A percentile compares a stretch with the other conserved stretches of the same genome.
Conservation (phyloP, 1,140 invertebrate species). For the Glomeris maerens region DNA sequence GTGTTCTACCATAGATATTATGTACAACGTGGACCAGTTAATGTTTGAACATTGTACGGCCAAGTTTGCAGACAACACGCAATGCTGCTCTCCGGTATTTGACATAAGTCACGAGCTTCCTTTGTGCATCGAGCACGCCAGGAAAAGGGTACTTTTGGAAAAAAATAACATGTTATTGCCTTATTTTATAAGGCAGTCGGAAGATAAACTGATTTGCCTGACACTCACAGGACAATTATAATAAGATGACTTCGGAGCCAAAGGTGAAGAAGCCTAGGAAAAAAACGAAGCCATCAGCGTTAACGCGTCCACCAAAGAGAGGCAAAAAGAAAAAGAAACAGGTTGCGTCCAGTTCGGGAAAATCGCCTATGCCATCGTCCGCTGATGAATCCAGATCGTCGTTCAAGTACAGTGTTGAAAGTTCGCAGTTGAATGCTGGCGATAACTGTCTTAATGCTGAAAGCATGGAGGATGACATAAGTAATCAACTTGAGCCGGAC, state of each 20-base stretch:
- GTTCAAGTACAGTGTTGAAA: no score
- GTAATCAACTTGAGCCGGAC: constrained; percentile 1
- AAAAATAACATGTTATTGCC: constrained; percentile 10
- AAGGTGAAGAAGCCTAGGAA: constrained; percentile 67
- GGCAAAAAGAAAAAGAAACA: constrained; percentile 57
- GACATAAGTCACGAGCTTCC: constrained; percentile 69
- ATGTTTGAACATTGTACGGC: constrained; percentile 79
- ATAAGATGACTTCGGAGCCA: constrained; percentile 41
- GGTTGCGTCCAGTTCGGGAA: no score
- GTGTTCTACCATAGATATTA: constrained; percentile 43
- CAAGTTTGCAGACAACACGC: constrained; percentile 70
- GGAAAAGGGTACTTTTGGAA: constrained; percentile 39
- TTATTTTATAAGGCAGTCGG: no score
- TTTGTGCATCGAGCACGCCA: constrained; percentile 63
- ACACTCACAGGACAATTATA: constrained; percentile 66
- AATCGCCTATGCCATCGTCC: no score
- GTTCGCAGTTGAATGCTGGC: no score
- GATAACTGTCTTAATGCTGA: no score
- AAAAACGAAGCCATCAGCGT: constrained; percentile 52
- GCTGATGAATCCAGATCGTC: no score
- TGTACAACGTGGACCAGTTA: constrained; percentile 69
- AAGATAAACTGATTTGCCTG: no score
- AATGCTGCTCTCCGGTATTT: constrained; percentile 74
- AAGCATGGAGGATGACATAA: no score
- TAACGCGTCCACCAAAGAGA: constrained; percentile 47